phyloP scores from a whole-genome alignment of 1,140 invertebrate species.

The Trichonephila clavata region DNA sequence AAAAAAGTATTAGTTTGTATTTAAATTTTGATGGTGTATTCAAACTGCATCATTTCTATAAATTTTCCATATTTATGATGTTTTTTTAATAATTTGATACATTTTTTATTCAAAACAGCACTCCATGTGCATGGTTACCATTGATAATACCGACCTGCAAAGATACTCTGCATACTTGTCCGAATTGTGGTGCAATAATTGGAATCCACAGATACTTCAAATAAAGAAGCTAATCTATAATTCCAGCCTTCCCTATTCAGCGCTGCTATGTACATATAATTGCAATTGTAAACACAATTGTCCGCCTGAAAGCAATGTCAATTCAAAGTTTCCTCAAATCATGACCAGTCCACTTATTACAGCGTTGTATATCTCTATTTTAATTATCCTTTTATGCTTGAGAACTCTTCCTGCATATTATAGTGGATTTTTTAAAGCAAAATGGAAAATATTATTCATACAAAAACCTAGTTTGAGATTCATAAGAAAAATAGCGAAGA shows the following conservation, averaged over 20 bases:
- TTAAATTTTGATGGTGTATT: too few relatives aligned
- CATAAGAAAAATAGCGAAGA: neutral
- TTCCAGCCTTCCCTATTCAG: neutral
- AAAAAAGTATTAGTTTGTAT: too few relatives aligned
- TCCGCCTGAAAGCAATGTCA: neutral
- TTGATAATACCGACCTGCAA: slow-evolving; percentile 67
- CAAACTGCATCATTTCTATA: too few relatives aligned
- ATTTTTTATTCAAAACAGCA: neutral
- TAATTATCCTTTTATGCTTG: neutral
- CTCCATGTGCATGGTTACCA: slow-evolving; percentile 69
- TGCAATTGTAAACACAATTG: neutral
- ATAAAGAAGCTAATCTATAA: neutral
- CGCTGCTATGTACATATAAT: neutral
- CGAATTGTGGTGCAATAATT: slow-evolving; percentile 59
- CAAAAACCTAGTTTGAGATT: neutral
- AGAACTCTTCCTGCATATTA: neutral
- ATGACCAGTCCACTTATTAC: neutral
- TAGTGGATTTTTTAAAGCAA: neutral
- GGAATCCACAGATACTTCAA: slow-evolving; percentile 70
- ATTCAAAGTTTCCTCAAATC: neutral
- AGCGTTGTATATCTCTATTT: neutral
- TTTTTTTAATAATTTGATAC: too few relatives aligned
- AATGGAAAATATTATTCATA: neutral
- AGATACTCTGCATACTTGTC: slow-evolving; percentile 72
- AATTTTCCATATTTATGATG: too few relatives aligned